These are phyloP conservation scores for Narcine bancroftii DNA, from an alignment of 2,113 vertebrate genomes.

Conservation along the genomic window DNA sequence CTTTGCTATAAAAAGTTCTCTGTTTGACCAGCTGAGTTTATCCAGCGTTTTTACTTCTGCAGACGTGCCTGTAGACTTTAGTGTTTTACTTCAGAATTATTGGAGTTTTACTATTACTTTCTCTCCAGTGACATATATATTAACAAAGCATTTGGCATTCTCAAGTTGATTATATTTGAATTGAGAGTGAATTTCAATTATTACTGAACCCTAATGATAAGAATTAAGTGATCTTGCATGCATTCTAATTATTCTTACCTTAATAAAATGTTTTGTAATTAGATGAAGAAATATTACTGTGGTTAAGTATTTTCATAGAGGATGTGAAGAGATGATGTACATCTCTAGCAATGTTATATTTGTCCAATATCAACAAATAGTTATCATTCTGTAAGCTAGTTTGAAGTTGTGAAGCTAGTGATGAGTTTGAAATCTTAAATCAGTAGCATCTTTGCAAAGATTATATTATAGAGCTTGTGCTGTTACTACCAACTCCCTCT, in stretches of 20 bases:
- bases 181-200: background rate
- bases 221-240: background rate
- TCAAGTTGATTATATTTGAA: background rate
- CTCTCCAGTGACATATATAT: background rate
- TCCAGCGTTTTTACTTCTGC: no score
- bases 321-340: background rate
- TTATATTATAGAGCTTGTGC: background rate
- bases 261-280: background rate
- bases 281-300: background rate
- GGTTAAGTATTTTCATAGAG: background rate
- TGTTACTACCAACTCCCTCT: background rate
- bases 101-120: no score
- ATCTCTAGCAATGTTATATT: background rate
- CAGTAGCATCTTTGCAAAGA: background rate
- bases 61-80: no score
- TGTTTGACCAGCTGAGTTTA: no score
- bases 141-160: background rate
- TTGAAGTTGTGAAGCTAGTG: background rate
- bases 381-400: background rate
- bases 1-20: no score
- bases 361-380: background rate
- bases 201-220: background rate
- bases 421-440: background rate
- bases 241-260: background rate
- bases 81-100: no score